A percentile compares a stretch with the other conserved stretches of the same genome.
Conservation (phyloP, 2,113 vertebrate genomes). For the Brachirus orientalis region DNA sequence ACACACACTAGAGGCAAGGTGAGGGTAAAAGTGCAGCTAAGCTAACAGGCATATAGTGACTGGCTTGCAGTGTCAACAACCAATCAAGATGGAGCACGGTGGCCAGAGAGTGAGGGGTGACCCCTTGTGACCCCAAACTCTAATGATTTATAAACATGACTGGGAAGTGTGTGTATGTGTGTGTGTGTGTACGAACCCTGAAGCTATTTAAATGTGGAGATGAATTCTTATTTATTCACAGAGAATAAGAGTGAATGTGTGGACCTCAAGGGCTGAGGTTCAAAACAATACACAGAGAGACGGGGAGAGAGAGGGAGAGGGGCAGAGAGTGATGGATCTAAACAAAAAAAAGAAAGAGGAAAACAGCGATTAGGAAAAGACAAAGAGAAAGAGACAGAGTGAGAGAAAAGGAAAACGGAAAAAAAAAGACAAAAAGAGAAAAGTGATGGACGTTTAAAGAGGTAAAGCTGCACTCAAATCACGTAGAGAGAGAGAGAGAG, state of each 20-base stretch:
- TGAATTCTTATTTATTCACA: constrained; percentile 80
- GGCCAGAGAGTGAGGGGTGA: constrained; percentile 64
- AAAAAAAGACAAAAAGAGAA: constrained; percentile 13
- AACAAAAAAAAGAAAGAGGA: constrained; percentile 27
- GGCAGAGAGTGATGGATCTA: constrained; percentile 22
- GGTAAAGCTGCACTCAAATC: constrained; percentile 61
- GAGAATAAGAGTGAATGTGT: constrained; percentile 66
- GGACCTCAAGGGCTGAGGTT: constrained; percentile 70
- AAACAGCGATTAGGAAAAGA: constrained; percentile 35
- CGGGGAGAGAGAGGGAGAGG: constrained; percentile 16
- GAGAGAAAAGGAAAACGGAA: constrained; percentile 17
- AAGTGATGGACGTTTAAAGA: constrained; percentile 82
- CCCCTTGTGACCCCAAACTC: constrained; percentile 70
- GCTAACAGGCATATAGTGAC: constrained; percentile 68
- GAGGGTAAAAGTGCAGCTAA: constrained; percentile 68
- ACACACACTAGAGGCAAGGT: constrained; percentile 72
- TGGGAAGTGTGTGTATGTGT: constrained; percentile 47
- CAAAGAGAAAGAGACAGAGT: constrained; percentile 12
- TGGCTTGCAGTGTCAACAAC: constrained; percentile 70
- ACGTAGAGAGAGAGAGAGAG: constrained; percentile 54
- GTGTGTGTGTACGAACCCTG: constrained; percentile 48
- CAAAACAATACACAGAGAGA: constrained; percentile 68
- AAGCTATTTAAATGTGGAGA: constrained; percentile 77
- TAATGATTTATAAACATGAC: constrained; percentile 78
- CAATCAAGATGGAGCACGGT: constrained; percentile 70